Percentiles rank a stretch among this genome's conserved stretches.
Conservation (phyloP, 2,888 invertebrate species). For the Coronaproctus castanopsis region DNA sequence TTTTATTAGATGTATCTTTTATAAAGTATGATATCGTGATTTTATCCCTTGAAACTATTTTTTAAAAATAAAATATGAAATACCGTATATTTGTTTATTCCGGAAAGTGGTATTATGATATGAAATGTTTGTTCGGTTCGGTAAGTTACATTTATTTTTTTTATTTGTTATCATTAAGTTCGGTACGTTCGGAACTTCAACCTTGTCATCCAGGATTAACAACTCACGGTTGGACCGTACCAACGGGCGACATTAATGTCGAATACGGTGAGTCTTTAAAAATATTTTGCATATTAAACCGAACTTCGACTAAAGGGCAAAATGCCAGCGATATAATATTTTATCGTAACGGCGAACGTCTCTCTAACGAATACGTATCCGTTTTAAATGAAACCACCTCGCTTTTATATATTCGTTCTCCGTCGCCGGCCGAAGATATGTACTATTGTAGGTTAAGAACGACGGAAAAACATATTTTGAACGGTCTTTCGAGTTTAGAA, state of each 20-base stretch:
- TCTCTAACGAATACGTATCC: constrained; percentile 30
- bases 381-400: constrained; percentile 42
- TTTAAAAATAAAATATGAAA: too few species aligned
- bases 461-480: constrained; percentile 17
- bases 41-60: too few species aligned
- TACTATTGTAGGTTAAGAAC: constrained; percentile 34
- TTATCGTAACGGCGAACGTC: constrained; percentile 25
- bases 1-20: too few species aligned
- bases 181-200: too few species aligned
- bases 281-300: constrained; percentile 1
- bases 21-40: too few species aligned
- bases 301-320: neutral
- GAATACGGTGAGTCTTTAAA: constrained; percentile 1
- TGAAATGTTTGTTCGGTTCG: too few species aligned
- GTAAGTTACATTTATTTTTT: too few species aligned
- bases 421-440: constrained; percentile 32
- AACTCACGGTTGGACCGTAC: constrained; percentile 2
- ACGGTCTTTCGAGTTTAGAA: constrained; percentile 11
- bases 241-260: neutral
- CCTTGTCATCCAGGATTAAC: neutral
- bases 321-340: constrained; percentile 31
- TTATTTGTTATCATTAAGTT: too few species aligned
- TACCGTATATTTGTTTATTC: too few species aligned
- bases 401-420: constrained; percentile 33
- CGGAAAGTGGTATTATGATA: too few species aligned